Evolutionary conservation across 2,797 vertebrate species (phyloP), one percentile per base, ranked within the genome.

Genomic region (Hephaestus fuliginosus): DNA sequence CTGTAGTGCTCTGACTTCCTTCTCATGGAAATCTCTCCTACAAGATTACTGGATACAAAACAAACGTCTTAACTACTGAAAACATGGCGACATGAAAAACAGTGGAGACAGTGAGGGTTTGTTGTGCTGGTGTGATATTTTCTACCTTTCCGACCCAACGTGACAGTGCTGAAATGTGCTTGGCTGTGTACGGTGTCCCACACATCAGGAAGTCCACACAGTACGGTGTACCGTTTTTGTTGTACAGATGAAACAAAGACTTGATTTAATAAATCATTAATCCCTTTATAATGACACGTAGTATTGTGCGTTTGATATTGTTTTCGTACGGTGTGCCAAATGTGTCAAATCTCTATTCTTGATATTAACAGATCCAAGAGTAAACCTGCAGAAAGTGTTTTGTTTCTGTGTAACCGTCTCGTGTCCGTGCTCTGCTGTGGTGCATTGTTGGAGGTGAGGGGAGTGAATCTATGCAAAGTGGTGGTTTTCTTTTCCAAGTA

Each of bases 201-300:
- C 36, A 84, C 55, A 70, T 80, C 57, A 73, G 70, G 63, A 82
- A 33, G 3, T 58, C 76, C 53, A 66, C 69, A 13, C 72, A 49
- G 73, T 76, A 52, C 79, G 13, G 56, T 87, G 64, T 85, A 65
- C 69, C 11, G 0, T 82, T 89, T 85, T 78, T 74, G 63, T 83
- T 88, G 84, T 89, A 87, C 87, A 85, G 68, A 72, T 80, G 49
- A 85, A 86, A 58, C 51, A 74, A 74, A 80, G 67, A 82, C 83
- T 83, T 88, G 74, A 83, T 89, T 93, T 82, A 91, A 92, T 92
- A 92, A 92, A 90, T 81, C 9, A 77, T 76, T 68, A 58, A 82
- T 89, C 89, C 91, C 91, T 93, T 94, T 93, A 93, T 88, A 83
- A 86, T 68, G 79, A 89, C 60, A 74, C 76, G 66, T 74, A 57